Conservation (phyloP, 1,140 invertebrate species). For the Zelostemma sp. region DNA sequence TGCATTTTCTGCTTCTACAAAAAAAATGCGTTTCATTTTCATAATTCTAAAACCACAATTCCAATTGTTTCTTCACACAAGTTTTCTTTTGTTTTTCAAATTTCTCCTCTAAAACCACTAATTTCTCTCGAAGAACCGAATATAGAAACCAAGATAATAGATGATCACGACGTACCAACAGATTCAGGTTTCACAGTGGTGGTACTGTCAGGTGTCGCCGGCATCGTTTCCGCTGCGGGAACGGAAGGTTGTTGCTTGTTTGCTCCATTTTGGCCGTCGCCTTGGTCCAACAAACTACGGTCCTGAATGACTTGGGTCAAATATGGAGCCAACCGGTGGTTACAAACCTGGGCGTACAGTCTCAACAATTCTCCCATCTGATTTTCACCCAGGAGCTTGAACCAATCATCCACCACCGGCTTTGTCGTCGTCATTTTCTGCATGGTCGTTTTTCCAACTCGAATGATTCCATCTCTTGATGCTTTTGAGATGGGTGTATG, state of each 20-base stretch:
- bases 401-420: slow-evolving; percentile 91
- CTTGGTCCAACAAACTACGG: slow-evolving; percentile 81
- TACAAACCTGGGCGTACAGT: slow-evolving; percentile 87
- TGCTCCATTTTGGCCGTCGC: slow-evolving; percentile 51
- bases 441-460: slow-evolving; percentile 81
- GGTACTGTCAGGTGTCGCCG: slow-evolving; percentile 67
- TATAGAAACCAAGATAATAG: no score
- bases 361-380: slow-evolving; percentile 84
- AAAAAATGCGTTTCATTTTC: slow-evolving; percentile 4
- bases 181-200: slow-evolving; percentile 59
- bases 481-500: slow-evolving; percentile 90
- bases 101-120: no score
- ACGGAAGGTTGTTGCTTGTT: slow-evolving; percentile 51
- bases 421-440: slow-evolving; percentile 71
- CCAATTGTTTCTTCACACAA: no score
- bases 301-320: slow-evolving; percentile 85
- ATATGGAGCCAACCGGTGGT: slow-evolving; percentile 85
- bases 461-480: slow-evolving; percentile 88
- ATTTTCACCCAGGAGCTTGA: slow-evolving; percentile 85
- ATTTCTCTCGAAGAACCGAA: no score
- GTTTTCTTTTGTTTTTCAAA: no score
- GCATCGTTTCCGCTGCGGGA: slow-evolving; percentile 61
- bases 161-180: slow-evolving; percentile 52
- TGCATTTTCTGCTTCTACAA: slow-evolving; percentile 61
- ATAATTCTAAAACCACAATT: neutral